Percentiles rank a stretch among this genome's conserved stretches.
phyloP scores from a whole-genome alignment of 2,113 vertebrate genomes.

The Stomatorhinus ivindoensis region DNA sequence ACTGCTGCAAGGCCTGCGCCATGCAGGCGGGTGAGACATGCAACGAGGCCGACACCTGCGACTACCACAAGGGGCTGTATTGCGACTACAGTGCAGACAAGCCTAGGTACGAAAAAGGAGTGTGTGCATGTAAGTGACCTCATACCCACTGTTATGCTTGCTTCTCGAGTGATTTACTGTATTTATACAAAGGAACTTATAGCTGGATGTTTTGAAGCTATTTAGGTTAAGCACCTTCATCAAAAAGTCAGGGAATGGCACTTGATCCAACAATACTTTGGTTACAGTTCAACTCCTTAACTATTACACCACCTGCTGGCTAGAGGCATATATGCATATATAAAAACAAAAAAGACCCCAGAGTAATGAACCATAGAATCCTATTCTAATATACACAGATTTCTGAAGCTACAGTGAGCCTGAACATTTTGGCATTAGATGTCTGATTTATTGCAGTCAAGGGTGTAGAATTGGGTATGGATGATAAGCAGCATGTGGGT shows the following conservation, averaged over 20 bases:
- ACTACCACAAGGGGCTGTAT: conserved; percentile 89
- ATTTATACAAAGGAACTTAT: neutral
- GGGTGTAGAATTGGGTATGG: neutral
- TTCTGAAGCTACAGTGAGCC: neutral
- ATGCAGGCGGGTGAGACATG: conserved; percentile 79
- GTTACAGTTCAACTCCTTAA: neutral
- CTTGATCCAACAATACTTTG: neutral
- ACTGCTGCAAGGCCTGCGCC: conserved; percentile 87
- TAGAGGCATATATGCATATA: neutral
- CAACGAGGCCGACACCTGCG: conserved; percentile 81
- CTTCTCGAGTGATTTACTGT: neutral
- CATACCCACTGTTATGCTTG: neutral
- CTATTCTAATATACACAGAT: neutral
- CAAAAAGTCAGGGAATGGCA: neutral
- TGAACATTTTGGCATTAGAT: neutral
- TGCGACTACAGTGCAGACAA: conserved; percentile 94
- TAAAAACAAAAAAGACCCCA: neutral
- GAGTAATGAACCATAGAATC: neutral
- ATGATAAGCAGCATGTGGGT: neutral
- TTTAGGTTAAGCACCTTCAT: neutral
- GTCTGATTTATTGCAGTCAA: neutral
- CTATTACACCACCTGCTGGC: neutral
- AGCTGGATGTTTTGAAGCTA: neutral
- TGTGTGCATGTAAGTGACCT: conserved; percentile 98
- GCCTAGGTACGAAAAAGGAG: conserved; percentile 99